Percentiles rank a stretch among this genome's conserved stretches.
These are phyloP conservation scores for Macropodus opercularis DNA, from an alignment of 2,797 vertebrate genomes.

Conservation along the genomic window DNA sequence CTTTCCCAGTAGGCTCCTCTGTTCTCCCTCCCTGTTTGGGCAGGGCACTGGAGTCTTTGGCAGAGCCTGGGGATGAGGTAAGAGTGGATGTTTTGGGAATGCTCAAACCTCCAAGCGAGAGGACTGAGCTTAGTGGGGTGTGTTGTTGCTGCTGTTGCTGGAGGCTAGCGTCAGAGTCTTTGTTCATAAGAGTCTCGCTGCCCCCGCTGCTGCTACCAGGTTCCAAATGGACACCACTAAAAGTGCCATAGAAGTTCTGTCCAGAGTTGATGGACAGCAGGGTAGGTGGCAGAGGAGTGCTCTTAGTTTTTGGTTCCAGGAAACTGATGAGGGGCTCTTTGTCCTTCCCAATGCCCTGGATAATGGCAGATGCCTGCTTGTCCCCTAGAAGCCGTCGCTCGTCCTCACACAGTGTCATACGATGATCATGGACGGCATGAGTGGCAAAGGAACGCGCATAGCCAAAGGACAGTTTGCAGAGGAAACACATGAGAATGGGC, in stretches of 20 bases:
- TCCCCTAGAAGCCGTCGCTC: constrained; percentile 97
- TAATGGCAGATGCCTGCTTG: constrained; percentile 99
- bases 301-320: constrained; percentile 99
- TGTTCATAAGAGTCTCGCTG: constrained; percentile 84
- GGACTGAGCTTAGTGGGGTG: constrained; percentile 84
- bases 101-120: constrained; percentile 91
- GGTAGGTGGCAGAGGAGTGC: constrained; percentile 90
- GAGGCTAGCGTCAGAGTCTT: constrained; percentile 84
- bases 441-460: constrained; percentile 98
- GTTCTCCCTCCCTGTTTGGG: constrained; percentile 83
- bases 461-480: constrained; percentile 99
- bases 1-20: constrained; percentile 83
- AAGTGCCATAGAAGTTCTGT: constrained; percentile 99
- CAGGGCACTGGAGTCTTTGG: constrained; percentile 89
- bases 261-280: constrained; percentile 93
- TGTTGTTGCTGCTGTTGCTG: constrained; percentile 88
- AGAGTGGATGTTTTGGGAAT: constrained; percentile 84
- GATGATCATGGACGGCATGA: constrained; percentile 98
- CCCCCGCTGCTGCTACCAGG: constrained; percentile 80
- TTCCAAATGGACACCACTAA: constrained; percentile 97
- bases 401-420: constrained; percentile 98
- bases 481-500: constrained; percentile 99
- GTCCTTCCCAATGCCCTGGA: constrained; percentile 99
- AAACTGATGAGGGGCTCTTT: constrained; percentile 99
- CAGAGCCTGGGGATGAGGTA: constrained; percentile 95